These are phyloP conservation scores for Alcedo quadribrachys DNA, from an alignment of 2,797 vertebrate species.

Conservation along the genomic window DNA sequence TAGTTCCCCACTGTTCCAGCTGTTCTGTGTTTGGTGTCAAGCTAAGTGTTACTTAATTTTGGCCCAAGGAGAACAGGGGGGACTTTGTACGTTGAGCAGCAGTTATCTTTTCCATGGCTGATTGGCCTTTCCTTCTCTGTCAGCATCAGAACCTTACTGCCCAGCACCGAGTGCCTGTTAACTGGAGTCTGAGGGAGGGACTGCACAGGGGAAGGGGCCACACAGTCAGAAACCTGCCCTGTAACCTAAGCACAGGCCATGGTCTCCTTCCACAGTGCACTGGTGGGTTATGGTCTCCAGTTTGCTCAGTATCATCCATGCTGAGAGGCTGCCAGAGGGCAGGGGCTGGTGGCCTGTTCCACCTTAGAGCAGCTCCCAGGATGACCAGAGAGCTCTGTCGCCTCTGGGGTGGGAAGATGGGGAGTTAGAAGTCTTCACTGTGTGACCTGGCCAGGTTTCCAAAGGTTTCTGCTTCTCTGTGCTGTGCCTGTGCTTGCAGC, in stretches of 20 bases:
- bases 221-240: background rate
- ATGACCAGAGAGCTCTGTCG: background rate
- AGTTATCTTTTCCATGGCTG: background rate
- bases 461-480: background rate
- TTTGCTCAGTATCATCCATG: background rate
- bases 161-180: background rate
- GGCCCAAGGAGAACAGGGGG: background rate
- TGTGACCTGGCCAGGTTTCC: background rate
- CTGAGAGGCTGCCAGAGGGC: background rate
- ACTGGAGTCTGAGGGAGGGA: background rate
- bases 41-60: slow-evolving; percentile 20
- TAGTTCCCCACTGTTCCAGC: background rate
- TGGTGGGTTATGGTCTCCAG: background rate
- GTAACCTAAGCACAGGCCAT: background rate
- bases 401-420: background rate
- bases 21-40: slow-evolving; percentile 44
- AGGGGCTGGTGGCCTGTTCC: background rate
- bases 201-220: background rate
- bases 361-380: background rate
- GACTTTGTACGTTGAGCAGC: background rate
- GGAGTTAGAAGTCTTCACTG: background rate
- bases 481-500: background rate
- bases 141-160: background rate
- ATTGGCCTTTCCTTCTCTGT: background rate
- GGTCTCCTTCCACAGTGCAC: background rate